phyloP scores from a whole-genome alignment of 2,888 invertebrate genomes.

The Dendrolimus houi region DNA sequence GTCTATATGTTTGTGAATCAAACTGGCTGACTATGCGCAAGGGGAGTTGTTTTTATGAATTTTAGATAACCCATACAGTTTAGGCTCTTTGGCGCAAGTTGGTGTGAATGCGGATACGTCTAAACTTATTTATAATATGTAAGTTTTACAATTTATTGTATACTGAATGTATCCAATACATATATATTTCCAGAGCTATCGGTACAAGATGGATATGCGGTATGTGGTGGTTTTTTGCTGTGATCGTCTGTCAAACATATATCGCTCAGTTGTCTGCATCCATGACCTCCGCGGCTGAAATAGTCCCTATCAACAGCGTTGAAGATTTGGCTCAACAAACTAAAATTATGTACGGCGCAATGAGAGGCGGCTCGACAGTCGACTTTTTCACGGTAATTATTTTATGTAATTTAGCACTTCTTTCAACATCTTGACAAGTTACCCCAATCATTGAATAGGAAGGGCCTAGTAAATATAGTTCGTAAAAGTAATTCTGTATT shows the following conservation, averaged over 20 bases:
- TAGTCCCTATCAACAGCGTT: slow-evolving; percentile 90
- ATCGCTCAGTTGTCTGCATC: slow-evolving; percentile 96
- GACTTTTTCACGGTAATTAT: slow-evolving; percentile 83
- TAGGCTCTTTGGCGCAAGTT: too few species aligned
- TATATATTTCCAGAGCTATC: slow-evolving; percentile 80
- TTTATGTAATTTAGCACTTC: neutral
- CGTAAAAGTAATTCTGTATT: too few species aligned
- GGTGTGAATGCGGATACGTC: too few species aligned
- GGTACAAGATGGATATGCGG: slow-evolving; percentile 92
- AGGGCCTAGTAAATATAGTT: too few species aligned
- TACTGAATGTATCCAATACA: neutral
- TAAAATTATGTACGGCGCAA: slow-evolving; percentile 93
- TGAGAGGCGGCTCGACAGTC: slow-evolving; percentile 89
- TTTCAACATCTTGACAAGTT: neutral
- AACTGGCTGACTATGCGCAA: too few species aligned
- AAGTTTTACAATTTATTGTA: neutral
- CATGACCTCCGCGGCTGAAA: slow-evolving; percentile 89
- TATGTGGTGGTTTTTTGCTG: slow-evolving; percentile 96
- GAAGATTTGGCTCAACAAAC: slow-evolving; percentile 94
- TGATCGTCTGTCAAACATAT: slow-evolving; percentile 94
- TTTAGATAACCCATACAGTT: too few species aligned
- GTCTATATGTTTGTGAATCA: too few species aligned
- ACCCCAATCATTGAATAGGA: too few species aligned
- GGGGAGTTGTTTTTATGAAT: too few species aligned
- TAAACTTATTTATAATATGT: neutral